Base-by-base conservation (phyloP, 1,140 invertebrate genomes). In the Nasonia vitripennis region DNA sequence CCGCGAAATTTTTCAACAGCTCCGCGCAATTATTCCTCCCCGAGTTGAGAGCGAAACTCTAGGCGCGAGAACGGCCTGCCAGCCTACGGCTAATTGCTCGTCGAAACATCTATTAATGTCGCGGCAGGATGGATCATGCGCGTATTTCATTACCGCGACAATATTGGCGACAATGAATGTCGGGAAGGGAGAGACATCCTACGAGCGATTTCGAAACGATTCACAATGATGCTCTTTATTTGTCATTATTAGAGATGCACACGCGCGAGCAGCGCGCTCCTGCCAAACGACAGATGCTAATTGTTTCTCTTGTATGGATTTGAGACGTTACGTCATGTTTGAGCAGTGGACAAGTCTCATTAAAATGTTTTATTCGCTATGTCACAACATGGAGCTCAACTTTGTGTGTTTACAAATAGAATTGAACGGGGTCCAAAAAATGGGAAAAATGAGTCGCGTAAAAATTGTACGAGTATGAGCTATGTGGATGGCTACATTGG, bases 81-180 rank as follows among this genome's bases (percentile, higher is more conserved):
- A 11, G 31, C 71, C 34, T 48, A 34, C 68, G 62, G 55, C 71
- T 78, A 81, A 81, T 81, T 81, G 55, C 71, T 68, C 71, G 78
- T 85, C 71, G 78, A 81, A 80, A 80, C 37, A 80, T 85, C 78
- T 68, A 85, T 85, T 79, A 79, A 41, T 70, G 67, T 77, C 62
- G 51, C 27, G 81, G 81, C 74, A 75, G 27, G n/a, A 70, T 20
- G 51, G 2, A 14, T 45, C 78, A 62, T 6, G 55, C n/a, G 78
- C 68, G 81, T 27, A 41, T 75, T 62, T 62, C 71, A 34, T 75
- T 81, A 17, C 81, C 73, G 14, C 70, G 37, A 73, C 80, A 31
- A 55, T n/a, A 34, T 51, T 55, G 55, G 31, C 68, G 11, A 71
- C 68, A 75, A 75, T 73, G 31, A 74, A 31, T 71, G 55, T 3